phyloP scores from a whole-genome alignment of 2,113 vertebrate species.

The Boleophthalmus pectinirostris region DNA sequence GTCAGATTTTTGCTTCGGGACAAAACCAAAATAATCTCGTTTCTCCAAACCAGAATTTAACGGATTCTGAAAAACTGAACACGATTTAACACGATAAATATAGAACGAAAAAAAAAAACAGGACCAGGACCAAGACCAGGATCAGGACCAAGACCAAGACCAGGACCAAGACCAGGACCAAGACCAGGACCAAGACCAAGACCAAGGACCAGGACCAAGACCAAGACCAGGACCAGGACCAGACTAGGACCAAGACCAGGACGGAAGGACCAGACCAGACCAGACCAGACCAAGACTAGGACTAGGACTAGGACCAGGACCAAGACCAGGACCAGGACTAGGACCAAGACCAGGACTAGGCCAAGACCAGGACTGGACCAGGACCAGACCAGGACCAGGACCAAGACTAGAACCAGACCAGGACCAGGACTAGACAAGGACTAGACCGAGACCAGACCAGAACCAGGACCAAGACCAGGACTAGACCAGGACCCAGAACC shows the following conservation, averaged over 20 bases:
- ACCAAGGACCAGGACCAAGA: background rate
- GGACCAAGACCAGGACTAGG: no score
- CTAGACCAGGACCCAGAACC: no score
- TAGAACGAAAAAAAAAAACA: conserved; percentile 44
- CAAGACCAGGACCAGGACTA: no score
- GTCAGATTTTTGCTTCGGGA: background rate
- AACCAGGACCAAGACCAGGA: no score
- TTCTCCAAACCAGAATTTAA: conserved; percentile 51
- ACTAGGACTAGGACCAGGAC: background rate
- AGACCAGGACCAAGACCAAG: background rate
- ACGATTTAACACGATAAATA: background rate
- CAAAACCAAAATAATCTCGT: background rate
- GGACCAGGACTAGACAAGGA: no score
- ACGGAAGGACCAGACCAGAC: background rate
- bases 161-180: background rate
- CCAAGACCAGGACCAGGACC: background rate
- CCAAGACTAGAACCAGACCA: no score
- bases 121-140: background rate
- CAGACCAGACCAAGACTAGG: background rate
- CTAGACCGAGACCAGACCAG: no score
- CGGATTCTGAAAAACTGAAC: conserved; percentile 79
- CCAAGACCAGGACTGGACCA: no score
- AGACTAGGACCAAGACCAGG: background rate
- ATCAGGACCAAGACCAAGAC: no score
- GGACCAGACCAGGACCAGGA: no score